Evolutionary conservation across 1,140 invertebrate species (phyloP), one percentile per base, ranked within the genome.

Genomic region (Meloidogyne floridensis): DNA sequence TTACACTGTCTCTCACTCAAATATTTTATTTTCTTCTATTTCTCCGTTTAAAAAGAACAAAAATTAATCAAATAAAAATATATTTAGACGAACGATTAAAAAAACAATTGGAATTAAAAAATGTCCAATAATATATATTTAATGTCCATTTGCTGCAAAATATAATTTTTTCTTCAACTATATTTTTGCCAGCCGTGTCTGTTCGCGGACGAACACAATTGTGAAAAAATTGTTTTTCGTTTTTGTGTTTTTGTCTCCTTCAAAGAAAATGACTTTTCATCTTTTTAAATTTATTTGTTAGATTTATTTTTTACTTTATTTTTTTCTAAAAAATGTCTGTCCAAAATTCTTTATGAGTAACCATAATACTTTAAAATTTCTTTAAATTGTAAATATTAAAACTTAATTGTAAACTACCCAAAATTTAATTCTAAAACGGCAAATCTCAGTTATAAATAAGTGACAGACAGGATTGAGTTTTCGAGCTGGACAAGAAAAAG

Each of bases 201-300:
- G 59, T 65, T 65, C 59, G 59, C 59, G 59, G 59, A 65, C 59
- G 59, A 65, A 65, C 59, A 65, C 59, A 65, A 65, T 65, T 65
- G 59, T n/a, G 59, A 65, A 65, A 65, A 65, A 65, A 65, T 65
- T 65, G 59, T 65, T 65, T 65, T 5, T 65, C n/a, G n/a, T 65
- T 65, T 8, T 65, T 18, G 15, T 65, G 59, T 65, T n/a, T 65
- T 65, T 65, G 4, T 65, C 2, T 65, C 3, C 7, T 6, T 15
- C 4, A n/a, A 18, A 65, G 32, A 65, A n/a, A 65, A 18, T n/a
- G 59, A n/a, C n/a, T 65, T 65, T 65, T 65, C 15, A 65, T n/a
- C 59, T 65, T 47, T 47, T 47, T 6, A 47, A 11, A 54, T 54
- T 54, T 54, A 11, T 54, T 11, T 32, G 32, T 32, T 32, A 54